Evolutionary conservation across 2,888 invertebrate species (phyloP).

Genomic region (Acrobasis suavella): DNA sequence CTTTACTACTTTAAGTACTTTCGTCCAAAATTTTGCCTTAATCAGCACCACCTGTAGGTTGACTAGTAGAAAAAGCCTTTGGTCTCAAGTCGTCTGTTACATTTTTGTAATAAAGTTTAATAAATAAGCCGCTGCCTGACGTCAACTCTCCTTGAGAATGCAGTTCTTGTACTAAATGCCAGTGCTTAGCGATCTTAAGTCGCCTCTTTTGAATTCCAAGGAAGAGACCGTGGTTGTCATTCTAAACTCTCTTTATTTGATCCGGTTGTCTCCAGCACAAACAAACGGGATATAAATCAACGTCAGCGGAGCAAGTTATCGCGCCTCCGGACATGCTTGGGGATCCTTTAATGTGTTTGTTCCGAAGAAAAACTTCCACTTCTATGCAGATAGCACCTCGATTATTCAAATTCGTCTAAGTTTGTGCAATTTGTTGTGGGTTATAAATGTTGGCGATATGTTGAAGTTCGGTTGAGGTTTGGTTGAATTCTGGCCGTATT

Average conservation of each 20-base stretch:
- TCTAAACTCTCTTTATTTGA: neutral
- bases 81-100: too few species aligned
- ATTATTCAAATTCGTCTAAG: slow-evolving; percentile 20
- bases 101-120: too few species aligned
- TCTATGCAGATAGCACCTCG: slow-evolving; percentile 43
- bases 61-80: too few species aligned
- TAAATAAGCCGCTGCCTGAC: too few species aligned
- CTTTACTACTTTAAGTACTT: too few species aligned
- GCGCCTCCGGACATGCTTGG: slow-evolving; percentile 62
- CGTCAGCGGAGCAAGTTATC: slow-evolving; percentile 74
- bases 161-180: too few species aligned
- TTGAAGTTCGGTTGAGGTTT: neutral
- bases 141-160: too few species aligned
- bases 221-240: neutral
- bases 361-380: slow-evolving; percentile 52
- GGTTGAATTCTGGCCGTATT: neutral
- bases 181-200: too few species aligned
- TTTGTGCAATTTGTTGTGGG: neutral
- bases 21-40: too few species aligned
- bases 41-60: too few species aligned
- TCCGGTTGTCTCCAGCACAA: slow-evolving; percentile 67
- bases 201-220: too few species aligned
- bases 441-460: neutral
- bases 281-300: slow-evolving; percentile 80
- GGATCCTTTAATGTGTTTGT: slow-evolving; percentile 73